phyloP scores from a whole-genome alignment of 1,140 invertebrate species.

The Rhyacophila brunnea region DNA sequence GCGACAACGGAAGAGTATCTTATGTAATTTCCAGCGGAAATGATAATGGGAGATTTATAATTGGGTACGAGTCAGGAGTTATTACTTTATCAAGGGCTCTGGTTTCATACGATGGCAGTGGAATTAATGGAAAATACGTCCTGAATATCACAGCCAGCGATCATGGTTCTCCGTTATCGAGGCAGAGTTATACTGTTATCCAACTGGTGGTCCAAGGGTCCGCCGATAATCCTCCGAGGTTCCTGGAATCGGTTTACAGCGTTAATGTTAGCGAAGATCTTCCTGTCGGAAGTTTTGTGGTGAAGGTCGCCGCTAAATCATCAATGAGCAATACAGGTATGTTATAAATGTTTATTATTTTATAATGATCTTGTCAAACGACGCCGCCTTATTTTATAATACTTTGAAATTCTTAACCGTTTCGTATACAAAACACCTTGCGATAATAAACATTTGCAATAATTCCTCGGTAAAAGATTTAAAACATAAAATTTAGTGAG shows the following conservation, averaged over 20 bases:
- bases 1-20: conserved; percentile 81
- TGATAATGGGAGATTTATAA: conserved; percentile 73
- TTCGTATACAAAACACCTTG: no score
- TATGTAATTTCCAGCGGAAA: conserved; percentile 84
- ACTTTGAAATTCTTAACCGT: no score
- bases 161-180: conserved; percentile 70
- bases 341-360: conserved; percentile 12
- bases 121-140: conserved; percentile 56
- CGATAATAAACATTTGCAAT: no score
- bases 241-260: conserved; percentile 72
- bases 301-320: conserved; percentile 74
- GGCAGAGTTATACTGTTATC: conserved; percentile 61
- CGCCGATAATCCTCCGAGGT: conserved; percentile 77
- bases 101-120: conserved; percentile 43
- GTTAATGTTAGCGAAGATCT: conserved; percentile 80
- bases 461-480: no score
- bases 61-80: conserved; percentile 75
- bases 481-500: no score
- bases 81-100: conserved; percentile 73
- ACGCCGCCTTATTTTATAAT: no score
- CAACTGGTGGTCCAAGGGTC: conserved; percentile 70
- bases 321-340: conserved; percentile 62
- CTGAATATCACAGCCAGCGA: conserved; percentile 81
- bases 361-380: no score
- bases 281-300: conserved; percentile 70